Conservation (phyloP, 2,797 vertebrate species). For the Apogon talboti region DNA sequence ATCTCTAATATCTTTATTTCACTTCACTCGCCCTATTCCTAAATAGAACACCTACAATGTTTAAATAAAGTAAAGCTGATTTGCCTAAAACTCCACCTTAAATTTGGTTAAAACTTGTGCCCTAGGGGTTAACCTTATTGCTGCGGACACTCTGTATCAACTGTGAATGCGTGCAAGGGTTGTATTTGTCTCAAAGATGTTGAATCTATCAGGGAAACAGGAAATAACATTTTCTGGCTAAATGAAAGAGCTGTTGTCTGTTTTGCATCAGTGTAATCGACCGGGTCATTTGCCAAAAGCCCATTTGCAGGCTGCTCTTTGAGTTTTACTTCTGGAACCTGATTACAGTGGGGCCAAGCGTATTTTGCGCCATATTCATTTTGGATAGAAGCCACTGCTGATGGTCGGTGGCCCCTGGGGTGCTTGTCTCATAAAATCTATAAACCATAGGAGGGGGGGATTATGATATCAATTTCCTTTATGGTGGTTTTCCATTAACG, state of each 20-base stretch:
- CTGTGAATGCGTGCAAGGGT: conserved; percentile 23
- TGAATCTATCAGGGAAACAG: conserved; percentile 13
- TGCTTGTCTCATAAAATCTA: conserved; percentile 67
- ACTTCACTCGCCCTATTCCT: no score
- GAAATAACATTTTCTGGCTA: conserved; percentile 31
- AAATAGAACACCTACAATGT: no score
- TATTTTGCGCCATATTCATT: conserved; percentile 52
- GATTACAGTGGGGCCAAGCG: conserved; percentile 50
- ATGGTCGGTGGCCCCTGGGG: conserved; percentile 57
- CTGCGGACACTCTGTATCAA: no score
- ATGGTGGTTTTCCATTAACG: conserved; percentile 56
- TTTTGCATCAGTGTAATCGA: conserved; percentile 46
- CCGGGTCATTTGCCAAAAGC: conserved; percentile 47
- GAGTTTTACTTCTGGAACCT: conserved; percentile 38
- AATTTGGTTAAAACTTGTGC: no score
- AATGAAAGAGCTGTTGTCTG: conserved; percentile 33
- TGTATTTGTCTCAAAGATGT: conserved; percentile 33
- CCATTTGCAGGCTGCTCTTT: conserved; percentile 47
- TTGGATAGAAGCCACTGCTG: conserved; percentile 69
- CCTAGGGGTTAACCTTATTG: no score
- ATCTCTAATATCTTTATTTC: no score
- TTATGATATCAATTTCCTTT: conserved; percentile 58
- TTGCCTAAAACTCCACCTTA: no score
- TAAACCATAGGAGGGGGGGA: conserved; percentile 40
- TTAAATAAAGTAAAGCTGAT: no score